Evolutionary conservation across 2,797 vertebrate genomes (phyloP).

Genomic region (Sebastiscus tertius): DNA sequence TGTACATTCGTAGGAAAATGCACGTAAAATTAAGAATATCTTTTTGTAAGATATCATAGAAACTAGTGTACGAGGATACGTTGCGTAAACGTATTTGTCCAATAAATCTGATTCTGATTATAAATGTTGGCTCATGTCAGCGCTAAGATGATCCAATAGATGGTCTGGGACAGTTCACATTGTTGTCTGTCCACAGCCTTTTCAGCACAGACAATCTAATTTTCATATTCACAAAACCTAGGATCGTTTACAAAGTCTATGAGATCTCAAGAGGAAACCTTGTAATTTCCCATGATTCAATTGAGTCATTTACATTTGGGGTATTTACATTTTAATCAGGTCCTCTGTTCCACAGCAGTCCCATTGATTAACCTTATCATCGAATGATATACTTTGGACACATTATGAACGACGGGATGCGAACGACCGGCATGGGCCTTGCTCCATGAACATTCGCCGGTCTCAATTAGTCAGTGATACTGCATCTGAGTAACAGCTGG

Average conservation of each 20-base stretch:
- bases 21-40: background rate
- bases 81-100: background rate
- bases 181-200: background rate
- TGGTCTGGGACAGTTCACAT: background rate
- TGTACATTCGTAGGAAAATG: too few species aligned
- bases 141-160: background rate
- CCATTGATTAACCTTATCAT: constrained; percentile 83
- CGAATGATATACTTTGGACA: constrained; percentile 79
- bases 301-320: constrained; percentile 72
- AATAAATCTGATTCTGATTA: background rate
- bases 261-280: constrained; percentile 55
- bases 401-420: constrained; percentile 67
- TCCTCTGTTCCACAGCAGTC: constrained; percentile 71
- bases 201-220: background rate
- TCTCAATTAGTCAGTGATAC: constrained; percentile 86
- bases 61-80: background rate
- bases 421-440: constrained; percentile 66
- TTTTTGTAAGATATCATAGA: background rate
- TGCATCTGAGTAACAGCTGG: constrained; percentile 86
- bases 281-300: constrained; percentile 67
- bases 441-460: constrained; percentile 75
- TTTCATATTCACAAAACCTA: constrained; percentile 12
- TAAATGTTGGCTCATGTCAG: background rate
- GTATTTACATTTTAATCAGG: constrained; percentile 82
- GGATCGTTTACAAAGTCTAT: constrained; percentile 26